phyloP scores from a whole-genome alignment of 1,140 invertebrate genomes.

The Battus philenor region DNA sequence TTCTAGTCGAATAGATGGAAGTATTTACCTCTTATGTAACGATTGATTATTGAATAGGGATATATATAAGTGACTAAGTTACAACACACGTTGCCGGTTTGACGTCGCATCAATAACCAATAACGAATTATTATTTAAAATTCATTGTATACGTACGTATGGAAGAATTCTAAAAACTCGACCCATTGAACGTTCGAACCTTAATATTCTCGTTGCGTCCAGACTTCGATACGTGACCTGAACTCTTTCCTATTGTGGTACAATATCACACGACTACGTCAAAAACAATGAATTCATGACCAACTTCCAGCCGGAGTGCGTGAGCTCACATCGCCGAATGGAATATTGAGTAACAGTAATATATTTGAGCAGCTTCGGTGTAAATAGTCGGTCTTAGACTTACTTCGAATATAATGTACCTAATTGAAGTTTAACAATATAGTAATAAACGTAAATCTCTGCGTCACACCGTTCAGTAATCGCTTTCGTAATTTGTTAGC shows the following conservation, averaged over 20 bases:
- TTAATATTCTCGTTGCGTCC: constrained; percentile 60
- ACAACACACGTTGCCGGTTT: not conserved
- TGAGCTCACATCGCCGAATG: constrained; percentile 38
- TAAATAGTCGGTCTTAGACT: constrained; percentile 16
- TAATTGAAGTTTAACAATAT: constrained; percentile 12
- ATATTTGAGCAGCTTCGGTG: constrained; percentile 23
- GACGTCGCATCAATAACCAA: constrained; percentile 3
- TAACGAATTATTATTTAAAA: constrained; percentile 38
- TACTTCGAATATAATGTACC: constrained; percentile 13
- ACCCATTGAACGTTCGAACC: constrained; percentile 59
- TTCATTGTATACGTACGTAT: constrained; percentile 46
- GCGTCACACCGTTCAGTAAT: constrained; percentile 7
- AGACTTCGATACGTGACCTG: constrained; percentile 61
- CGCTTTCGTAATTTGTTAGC: constrained; percentile 12
- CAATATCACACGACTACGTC: constrained; percentile 64
- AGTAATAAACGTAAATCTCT: constrained; percentile 11
- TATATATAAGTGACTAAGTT: too few relatives aligned
- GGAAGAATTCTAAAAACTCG: constrained; percentile 67
- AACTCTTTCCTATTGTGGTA: constrained; percentile 66
- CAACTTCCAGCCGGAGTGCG: constrained; percentile 52
- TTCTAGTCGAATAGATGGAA: too few relatives aligned
- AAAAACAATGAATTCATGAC: constrained; percentile 72
- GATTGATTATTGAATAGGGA: too few relatives aligned
- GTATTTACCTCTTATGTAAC: too few relatives aligned
- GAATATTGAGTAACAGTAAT: constrained; percentile 56